Conservation (phyloP, 2,888 invertebrate species). For the Hymenopus coronatus region DNA sequence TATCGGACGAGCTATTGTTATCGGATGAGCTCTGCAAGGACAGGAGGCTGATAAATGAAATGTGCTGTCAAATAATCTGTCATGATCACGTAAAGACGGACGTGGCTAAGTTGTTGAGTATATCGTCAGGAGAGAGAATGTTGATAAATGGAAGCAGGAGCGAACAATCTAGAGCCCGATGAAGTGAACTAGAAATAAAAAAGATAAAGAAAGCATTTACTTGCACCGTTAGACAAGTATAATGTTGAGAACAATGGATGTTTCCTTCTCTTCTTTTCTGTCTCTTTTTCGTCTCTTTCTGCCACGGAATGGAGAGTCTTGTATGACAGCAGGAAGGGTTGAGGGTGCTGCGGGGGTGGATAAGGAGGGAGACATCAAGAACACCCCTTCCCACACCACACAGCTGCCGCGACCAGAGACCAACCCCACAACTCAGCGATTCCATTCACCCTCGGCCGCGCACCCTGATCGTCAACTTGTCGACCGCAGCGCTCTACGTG, state of each 20-base stretch:
- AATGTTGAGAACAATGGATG: neutral
- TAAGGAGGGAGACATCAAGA: neutral
- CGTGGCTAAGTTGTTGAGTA: neutral
- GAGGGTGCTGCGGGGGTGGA: neutral
- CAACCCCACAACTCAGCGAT: constrained; percentile 23
- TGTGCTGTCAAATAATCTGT: neutral
- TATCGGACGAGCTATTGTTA: neutral
- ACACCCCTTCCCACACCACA: neutral
- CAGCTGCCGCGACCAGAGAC: constrained; percentile 14
- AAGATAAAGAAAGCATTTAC: neutral
- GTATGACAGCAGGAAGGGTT: neutral
- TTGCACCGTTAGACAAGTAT: neutral
- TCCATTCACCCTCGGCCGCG: constrained; percentile 25
- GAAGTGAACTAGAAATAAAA: neutral
- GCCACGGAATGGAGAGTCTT: neutral
- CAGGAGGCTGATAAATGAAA: neutral
- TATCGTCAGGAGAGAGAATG: neutral
- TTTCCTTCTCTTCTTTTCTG: neutral
- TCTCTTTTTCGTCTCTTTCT: neutral
- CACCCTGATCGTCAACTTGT: constrained; percentile 28
- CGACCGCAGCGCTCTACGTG: constrained; percentile 26
- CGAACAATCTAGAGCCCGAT: neutral
- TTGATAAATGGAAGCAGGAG: neutral
- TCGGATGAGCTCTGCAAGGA: neutral
- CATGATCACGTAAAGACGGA: neutral